A percentile compares a stretch with the other conserved stretches of the same genome.
These are phyloP conservation scores for Nomada flava DNA, from an alignment of 2,888 invertebrate species.

Conservation along the genomic window DNA sequence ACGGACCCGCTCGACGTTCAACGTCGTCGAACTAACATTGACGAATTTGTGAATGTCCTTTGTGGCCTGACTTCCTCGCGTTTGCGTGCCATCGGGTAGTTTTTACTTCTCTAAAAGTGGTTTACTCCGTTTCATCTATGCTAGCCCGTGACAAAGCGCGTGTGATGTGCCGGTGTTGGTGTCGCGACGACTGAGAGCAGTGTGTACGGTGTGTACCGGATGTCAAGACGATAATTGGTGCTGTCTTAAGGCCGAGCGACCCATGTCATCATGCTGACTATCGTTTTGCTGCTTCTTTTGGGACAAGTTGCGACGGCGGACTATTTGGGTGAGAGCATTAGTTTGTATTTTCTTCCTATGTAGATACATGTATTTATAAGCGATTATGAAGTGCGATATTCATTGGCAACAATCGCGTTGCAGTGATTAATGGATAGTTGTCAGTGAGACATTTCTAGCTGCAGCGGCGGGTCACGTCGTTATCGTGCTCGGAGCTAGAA, in stretches of 20 bases:
- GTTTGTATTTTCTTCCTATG: neutral
- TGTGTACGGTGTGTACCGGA: conserved; percentile 38
- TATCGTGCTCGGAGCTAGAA: neutral
- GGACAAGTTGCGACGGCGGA: conserved; percentile 69
- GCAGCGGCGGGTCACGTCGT: neutral
- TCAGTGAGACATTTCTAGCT: neutral
- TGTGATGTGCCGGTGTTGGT: conserved; percentile 55
- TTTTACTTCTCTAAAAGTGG: conserved; percentile 24
- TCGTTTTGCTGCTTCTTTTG: conserved; percentile 65
- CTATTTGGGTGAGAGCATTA: conserved; percentile 75
- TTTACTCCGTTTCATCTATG: conserved; percentile 1
- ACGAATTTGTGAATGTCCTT: conserved; percentile 34
- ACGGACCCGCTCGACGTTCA: conserved; percentile 48
- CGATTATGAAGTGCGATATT: neutral
- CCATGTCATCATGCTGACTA: conserved; percentile 70
- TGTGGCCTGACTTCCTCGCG: conserved; percentile 23
- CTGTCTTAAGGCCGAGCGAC: conserved; percentile 38
- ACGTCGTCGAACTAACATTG: conserved; percentile 50
- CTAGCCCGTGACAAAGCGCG: conserved; percentile 35
- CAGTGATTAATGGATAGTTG: conserved; percentile 8
- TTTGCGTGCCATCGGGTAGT: neutral
- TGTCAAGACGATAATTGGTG: conserved; percentile 57
- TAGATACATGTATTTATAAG: neutral
- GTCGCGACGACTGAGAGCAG: conserved; percentile 22
- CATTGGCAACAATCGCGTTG: neutral